Conservation (phyloP, 2,113 vertebrate genomes). For the Rhea americana region DNA sequence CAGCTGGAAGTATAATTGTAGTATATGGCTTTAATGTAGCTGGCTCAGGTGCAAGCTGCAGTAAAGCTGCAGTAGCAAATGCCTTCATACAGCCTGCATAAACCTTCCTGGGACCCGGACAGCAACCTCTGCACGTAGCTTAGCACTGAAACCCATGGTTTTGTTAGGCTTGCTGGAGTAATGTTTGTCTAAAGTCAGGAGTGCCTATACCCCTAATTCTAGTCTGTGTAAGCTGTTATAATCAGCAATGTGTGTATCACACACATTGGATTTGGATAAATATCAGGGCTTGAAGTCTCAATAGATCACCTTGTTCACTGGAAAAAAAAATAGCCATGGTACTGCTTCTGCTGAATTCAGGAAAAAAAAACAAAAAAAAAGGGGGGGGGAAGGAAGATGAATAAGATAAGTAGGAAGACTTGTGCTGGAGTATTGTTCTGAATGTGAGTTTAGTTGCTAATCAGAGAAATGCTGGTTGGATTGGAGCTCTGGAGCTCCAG, state of each 20-base stretch:
- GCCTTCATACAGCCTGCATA: background rate
- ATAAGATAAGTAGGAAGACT: background rate
- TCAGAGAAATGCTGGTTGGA: background rate
- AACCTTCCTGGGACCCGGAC: background rate
- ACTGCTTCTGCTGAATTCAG: background rate
- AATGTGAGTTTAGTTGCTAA: too few relatives aligned
- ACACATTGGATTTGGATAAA: too few relatives aligned
- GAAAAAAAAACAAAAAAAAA: too few relatives aligned
- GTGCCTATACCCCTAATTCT: background rate
- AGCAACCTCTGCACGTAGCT: background rate
- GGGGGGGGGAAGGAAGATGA: background rate
- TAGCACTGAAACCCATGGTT: background rate
- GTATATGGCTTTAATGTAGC: background rate
- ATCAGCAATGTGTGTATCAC: background rate
- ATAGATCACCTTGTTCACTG: background rate
- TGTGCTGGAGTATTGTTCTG: too few relatives aligned
- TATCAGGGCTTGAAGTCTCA: background rate
- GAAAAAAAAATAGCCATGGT: background rate
- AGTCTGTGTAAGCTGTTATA: background rate
- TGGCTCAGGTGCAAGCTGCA: background rate
- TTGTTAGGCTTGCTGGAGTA: background rate
- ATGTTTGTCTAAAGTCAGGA: background rate
- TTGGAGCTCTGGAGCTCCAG: too few relatives aligned
- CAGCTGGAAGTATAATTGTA: background rate
- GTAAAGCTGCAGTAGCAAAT: background rate